phyloP scores from a whole-genome alignment of 2,888 invertebrate genomes.

The Chironomus tentans region DNA sequence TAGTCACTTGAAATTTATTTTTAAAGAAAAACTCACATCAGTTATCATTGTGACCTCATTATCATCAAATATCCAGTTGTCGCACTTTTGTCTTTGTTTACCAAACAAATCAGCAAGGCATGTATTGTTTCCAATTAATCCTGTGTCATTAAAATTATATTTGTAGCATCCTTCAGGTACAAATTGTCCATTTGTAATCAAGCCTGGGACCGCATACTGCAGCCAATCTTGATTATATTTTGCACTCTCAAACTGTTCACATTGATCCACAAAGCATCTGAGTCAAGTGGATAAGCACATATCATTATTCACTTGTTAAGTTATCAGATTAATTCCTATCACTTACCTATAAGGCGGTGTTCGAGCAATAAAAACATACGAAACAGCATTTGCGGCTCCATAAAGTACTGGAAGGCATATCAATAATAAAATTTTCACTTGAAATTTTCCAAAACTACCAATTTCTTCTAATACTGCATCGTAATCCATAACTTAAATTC shows the following conservation, averaged over 20 bases:
- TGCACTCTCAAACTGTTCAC: slow-evolving; percentile 32
- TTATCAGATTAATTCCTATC: slow-evolving; percentile 38
- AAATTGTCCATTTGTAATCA: slow-evolving; percentile 29
- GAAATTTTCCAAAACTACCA: slow-evolving; percentile 51
- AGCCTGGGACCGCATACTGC: slow-evolving; percentile 31
- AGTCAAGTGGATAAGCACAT: not conserved
- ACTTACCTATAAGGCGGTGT: slow-evolving; percentile 43
- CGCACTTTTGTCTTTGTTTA: slow-evolving; percentile 39
- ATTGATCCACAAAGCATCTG: slow-evolving; percentile 33
- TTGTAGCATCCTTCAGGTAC: slow-evolving; percentile 37
- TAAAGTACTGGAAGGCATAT: slow-evolving; percentile 52
- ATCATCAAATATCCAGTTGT: slow-evolving; percentile 46
- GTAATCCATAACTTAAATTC: slow-evolving; percentile 45
- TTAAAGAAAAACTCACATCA: slow-evolving; percentile 38
- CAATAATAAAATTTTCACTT: slow-evolving; percentile 47
- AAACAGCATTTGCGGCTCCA: slow-evolving; percentile 51
- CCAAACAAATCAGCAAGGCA: slow-evolving; percentile 41
- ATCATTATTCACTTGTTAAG: not conserved
- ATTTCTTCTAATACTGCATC: slow-evolving; percentile 51
- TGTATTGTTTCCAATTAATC: slow-evolving; percentile 31
- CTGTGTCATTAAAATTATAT: slow-evolving; percentile 30
- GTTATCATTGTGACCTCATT: slow-evolving; percentile 49
- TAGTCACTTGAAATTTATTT: too few relatives aligned
- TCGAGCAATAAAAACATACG: slow-evolving; percentile 53
- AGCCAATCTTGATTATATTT: slow-evolving; percentile 36